Percentiles rank a stretch among this genome's conserved stretches.
phyloP scores from a whole-genome alignment of 2,113 vertebrate genomes.

The Smithornis capensis region DNA sequence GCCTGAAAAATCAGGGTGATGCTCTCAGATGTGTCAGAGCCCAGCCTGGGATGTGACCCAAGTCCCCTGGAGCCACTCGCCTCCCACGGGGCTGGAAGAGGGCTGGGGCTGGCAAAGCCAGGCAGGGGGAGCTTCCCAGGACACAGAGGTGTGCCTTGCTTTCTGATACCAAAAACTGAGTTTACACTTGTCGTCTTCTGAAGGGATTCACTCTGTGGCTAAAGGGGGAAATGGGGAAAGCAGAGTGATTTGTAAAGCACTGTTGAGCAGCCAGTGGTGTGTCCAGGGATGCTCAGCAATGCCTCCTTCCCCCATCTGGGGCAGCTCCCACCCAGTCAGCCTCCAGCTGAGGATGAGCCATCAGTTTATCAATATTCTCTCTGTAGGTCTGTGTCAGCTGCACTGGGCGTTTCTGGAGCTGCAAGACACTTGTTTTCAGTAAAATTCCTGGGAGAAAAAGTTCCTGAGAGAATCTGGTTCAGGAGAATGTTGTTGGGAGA shows the following conservation, averaged over 20 bases:
- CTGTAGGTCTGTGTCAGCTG: not conserved
- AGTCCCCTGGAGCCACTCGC: accelerated
- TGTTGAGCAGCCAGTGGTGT: accelerated
- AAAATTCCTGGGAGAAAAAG: no score
- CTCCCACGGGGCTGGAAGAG: not conserved
- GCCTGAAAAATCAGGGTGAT: not conserved
- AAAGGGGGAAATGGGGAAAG: not conserved
- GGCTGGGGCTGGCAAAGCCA: not conserved
- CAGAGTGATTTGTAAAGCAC: not conserved
- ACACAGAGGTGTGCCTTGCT: accelerated
- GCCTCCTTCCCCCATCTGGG: not conserved
- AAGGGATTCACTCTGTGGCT: not conserved
- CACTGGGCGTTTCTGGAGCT: not conserved
- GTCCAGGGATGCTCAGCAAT: not conserved
- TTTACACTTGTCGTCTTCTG: not conserved
- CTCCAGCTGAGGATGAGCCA: not conserved
- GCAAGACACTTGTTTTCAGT: not conserved
- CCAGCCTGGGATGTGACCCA: not conserved
- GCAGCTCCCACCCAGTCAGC: not conserved
- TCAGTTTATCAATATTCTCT: not conserved
- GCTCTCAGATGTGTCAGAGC: accelerated
- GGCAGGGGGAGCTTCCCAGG: accelerated
- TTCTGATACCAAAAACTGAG: not conserved
- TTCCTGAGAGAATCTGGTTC: not conserved
- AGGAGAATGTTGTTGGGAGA: not conserved